Base-by-base conservation (phyloP, 2,888 invertebrate genomes). In the Psylliodes chrysocephalus region DNA sequence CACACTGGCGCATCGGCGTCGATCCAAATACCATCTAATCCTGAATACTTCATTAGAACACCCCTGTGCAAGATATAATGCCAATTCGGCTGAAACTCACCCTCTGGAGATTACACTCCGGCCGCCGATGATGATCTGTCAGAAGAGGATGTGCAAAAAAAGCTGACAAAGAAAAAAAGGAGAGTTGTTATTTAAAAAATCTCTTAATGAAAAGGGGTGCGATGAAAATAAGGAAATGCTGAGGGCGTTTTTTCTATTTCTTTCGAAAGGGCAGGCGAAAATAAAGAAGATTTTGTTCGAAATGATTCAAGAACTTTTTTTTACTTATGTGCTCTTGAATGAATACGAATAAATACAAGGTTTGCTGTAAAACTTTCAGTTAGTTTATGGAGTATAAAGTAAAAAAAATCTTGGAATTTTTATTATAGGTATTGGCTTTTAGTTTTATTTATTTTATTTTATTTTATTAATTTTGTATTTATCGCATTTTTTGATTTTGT, bases 11-110 rank as follows among this genome's bases (percentile, higher is more conserved):
- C n/a, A n/a, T 54, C 25, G n/a, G 15, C 54, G 17, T 18, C 17
- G 38, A 55, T 47, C 49, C 17, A 60, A 59, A 63, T 59, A 59
- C 63, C 63, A 59, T 56, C 54, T 67, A 63, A 67, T 64, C 67
- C 64, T 28, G 53, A 44, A 54, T 67, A 65, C 65, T 68, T 65
- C 63, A 63, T 68, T 65, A 63, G 44, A 33, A 57, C 44, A 54
- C 60, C 63, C 61, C 60, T 22, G 52, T 59, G 62, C 46, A 30
- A 57, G 44, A 60, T 55, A 61, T 62, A 62, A 55, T 55, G 47
- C 55, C 49, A 51, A 56, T 61, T 56, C 57, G 44, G 42, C 10
- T 17, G 30, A 44, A 55, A 44, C 44, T 55, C 15, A 33, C 55
- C 55, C 55, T 44, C 55, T 30, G 17, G 42, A 55, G 55, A 54